These are phyloP conservation scores for Himalopsyche tibetana DNA, from an alignment of 2,888 invertebrate species.

Conservation along the genomic window DNA sequence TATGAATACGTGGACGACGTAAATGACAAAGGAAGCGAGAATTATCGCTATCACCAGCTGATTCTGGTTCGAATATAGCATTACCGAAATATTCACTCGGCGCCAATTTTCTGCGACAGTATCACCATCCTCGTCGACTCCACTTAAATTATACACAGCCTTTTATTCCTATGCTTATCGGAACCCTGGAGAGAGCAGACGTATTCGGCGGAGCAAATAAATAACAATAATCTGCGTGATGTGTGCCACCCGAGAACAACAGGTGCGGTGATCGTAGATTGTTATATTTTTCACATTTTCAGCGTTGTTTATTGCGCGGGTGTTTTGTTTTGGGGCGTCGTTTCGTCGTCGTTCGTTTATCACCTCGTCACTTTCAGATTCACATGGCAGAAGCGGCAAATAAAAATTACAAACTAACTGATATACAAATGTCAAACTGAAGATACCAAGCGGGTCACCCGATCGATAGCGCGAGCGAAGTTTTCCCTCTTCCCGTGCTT, in stretches of 20 bases:
- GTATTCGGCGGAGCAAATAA: constrained; percentile 5
- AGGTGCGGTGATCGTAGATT: not conserved
- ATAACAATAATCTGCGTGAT: constrained; percentile 20
- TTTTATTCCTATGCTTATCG: not conserved
- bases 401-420: constrained; percentile 52
- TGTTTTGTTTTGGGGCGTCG: not conserved
- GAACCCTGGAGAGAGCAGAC: not conserved
- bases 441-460: constrained; percentile 45
- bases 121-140: not conserved
- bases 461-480: constrained; percentile 50
- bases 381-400: constrained; percentile 62
- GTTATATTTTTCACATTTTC: constrained; percentile 18
- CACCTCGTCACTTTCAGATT: constrained; percentile 11
- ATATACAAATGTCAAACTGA: constrained; percentile 59
- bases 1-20: constrained; percentile 78
- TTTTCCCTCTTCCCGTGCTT: constrained; percentile 19
- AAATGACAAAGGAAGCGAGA: constrained; percentile 77
- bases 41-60: constrained; percentile 78
- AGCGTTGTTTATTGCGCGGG: not conserved
- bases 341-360: not conserved
- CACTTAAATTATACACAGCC: not conserved
- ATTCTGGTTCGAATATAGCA: constrained; percentile 78
- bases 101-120: not conserved
- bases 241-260: not conserved
- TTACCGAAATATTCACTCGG: constrained; percentile 66